Evolutionary conservation across 2,797 vertebrate species (phyloP), one percentile per base, ranked within the genome.

Genomic region (Neosilurus hyrtlii): DNA sequence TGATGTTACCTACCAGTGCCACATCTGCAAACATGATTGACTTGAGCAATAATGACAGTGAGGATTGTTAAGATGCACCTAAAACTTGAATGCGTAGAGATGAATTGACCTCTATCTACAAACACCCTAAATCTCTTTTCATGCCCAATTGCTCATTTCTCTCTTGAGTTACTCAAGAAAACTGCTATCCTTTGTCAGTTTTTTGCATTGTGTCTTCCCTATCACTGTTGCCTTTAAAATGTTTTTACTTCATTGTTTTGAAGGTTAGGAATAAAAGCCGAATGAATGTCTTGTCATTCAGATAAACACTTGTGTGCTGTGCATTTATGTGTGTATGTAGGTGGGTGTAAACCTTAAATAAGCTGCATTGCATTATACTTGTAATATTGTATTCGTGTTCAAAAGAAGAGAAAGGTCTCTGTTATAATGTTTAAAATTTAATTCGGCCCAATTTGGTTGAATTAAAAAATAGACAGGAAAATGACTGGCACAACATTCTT

Each of bases 131-230:
- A 88, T 88, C 72, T 72, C 86, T 81, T 86, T 24, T 79, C 61
- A 54, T 66, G 24, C 43, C 9, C 2, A 51, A 56, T 26, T 65
- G 52, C 62, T 79, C 56, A 71, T 37, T 80, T 62, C 9, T 59
- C 86, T 88, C 88, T 90, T 90, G 88, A 86, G 88, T 90, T 89
- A 91, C 90, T 93, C 88, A 90, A 92, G 91, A 91, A 51, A 74
- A 77, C 49, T 88, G 87, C 89, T 90, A 88, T 87, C 87, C 84
- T 89, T 86, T 86, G 86, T 90, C 86, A 88, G 89, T 89, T 91
- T 61, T 89, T 86, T 81, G 83, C 77, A 74, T 66, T 86, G 84
- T 88, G 14, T 89, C 22, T 68, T 78, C 59, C 68, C 79, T 76
- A 67, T 72, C 88, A 88, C 89, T 86, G 88, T 92, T 91, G 90